Evolutionary conservation across 2,888 invertebrate genomes (phyloP), one percentile per base, ranked within the genome.

Genomic region (Sphinx pinastri): DNA sequence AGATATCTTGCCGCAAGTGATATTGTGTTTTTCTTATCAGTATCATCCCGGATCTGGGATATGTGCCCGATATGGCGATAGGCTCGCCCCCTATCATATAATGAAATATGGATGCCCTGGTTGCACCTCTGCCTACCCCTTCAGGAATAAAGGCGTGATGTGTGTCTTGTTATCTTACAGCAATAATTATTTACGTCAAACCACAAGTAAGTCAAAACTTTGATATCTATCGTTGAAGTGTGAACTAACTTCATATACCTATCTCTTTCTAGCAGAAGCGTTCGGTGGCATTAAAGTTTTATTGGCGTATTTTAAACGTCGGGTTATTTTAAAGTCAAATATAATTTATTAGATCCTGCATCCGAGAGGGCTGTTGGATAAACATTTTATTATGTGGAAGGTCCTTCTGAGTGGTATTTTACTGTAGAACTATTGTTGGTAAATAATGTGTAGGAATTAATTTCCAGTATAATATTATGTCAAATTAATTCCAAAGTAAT

Each of bases 161-260:
- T 38, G 38, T 38, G 38, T 25, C 2, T 25, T 25, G 25, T 38
- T 38, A 38, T 3, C 8, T 38, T 38, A 5, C 38, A 38, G 8
- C 38, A 38, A 38, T 38, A 2, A 38, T 38, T 38, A 8, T 38
- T 38, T 38, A 5, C 38, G 38, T 38, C 38, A 38, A 3, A 38
- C 38, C 38, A 38, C 6, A 38, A 4, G 38, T 38, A 4, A 51
- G 12, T 57, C 11, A 19, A 7, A 16, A n/a, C 47, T 14, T 47
- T 13, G 13, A 47, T 2, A 13, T 12, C 16, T 14, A 2, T 47
- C 49, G 12, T 19, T 14, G 7, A 7, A 25, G 63, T 63, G 19
- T 63, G 63, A 63, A 63, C 63, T 47, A 47, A 49, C 59, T 76
- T 74, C 73, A 76, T 76, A 76, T 76, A 76, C 58, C 72, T 19